Evolutionary conservation across 64 coral and sea anemone genomes (phyloP).

Genomic region (Anthopleura sola): DNA sequence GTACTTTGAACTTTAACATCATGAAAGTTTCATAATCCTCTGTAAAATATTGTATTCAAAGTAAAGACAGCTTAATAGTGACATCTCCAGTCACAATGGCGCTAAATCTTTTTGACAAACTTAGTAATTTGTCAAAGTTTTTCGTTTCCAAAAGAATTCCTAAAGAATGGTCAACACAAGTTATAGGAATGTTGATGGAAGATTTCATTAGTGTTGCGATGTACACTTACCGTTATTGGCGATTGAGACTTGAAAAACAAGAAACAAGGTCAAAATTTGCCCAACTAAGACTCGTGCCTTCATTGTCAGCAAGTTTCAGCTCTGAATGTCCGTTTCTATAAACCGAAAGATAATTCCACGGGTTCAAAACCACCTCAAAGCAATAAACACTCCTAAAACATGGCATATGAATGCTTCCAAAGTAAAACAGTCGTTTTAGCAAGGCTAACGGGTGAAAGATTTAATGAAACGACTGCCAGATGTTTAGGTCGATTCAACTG

Average conservation of each 20-base stretch:
- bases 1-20: not conserved
- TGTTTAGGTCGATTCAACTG: not conserved
- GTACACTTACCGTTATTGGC: not conserved
- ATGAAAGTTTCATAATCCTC: not conserved
- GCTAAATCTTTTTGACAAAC: not conserved
- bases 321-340: not conserved
- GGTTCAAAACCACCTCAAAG: not conserved
- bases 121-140: not conserved
- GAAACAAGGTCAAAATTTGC: not conserved
- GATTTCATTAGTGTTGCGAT: not conserved
- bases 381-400: not conserved
- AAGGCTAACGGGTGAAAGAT: not conserved
- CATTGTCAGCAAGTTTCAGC: constrained; percentile 5
- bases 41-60: not conserved
- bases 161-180: not conserved
- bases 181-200: not conserved
- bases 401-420: not conserved
- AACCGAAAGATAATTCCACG: not conserved
- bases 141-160: too few relatives aligned
- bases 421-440: not conserved
- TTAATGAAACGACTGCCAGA: not conserved
- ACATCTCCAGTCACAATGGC: not conserved
- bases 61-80: not conserved
- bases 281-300: not conserved
- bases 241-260: not conserved